Conservation (phyloP, 2,888 invertebrate species). For the Alcis repandata region DNA sequence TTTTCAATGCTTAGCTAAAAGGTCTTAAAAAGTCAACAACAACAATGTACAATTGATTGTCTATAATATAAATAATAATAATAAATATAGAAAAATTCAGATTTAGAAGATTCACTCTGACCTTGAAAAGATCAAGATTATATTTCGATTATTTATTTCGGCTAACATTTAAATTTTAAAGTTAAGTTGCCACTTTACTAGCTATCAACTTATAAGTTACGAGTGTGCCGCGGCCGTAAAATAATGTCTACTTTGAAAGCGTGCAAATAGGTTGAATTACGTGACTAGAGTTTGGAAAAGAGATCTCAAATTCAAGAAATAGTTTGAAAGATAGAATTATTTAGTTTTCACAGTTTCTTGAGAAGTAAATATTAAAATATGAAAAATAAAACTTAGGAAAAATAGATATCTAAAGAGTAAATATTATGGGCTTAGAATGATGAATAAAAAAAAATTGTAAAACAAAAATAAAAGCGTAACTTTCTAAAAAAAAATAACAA, state of each 20-base stretch:
- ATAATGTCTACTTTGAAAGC: conserved; percentile 51
- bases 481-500: no score
- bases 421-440: neutral
- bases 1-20: no score
- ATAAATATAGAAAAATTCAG: no score
- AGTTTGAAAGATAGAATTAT: conserved; percentile 2
- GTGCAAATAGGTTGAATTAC: conserved; percentile 60
- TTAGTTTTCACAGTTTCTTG: neutral
- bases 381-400: no score
- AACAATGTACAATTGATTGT: no score
- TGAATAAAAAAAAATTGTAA: no score
- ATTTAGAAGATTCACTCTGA: no score
- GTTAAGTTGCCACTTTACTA: neutral
- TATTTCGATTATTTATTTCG: no score
- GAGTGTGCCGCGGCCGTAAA: conserved; percentile 1
- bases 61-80: no score
- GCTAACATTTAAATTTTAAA: neutral
- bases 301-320: neutral
- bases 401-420: neutral
- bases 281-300: conserved; percentile 52
- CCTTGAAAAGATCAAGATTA: no score
- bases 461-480: no score
- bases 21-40: no score
- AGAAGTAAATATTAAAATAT: neutral
- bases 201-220: neutral